Evolutionary conservation across 2,113 vertebrate species (phyloP).

Genomic region (Mustela nigripes): DNA sequence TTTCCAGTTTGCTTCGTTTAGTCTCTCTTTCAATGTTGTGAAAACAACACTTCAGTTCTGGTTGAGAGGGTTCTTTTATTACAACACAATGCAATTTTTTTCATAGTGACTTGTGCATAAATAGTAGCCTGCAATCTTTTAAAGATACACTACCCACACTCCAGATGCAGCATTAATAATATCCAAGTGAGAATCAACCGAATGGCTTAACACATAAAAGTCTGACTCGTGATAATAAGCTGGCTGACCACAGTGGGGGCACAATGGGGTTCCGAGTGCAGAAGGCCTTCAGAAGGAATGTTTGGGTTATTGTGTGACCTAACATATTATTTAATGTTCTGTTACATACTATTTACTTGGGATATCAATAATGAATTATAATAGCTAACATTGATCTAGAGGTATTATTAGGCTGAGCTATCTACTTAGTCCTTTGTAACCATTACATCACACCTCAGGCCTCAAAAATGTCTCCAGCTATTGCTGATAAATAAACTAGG

Average conservation of each 20-base stretch:
- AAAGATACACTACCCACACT: conserved; percentile 43
- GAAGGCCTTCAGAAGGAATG: not conserved
- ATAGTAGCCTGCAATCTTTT: conserved; percentile 45
- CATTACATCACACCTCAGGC: not conserved
- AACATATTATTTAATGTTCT: conserved; percentile 6
- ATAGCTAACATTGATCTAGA: not conserved
- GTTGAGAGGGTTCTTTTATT: conserved; percentile 72
- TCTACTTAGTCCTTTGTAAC: conserved; percentile 9
- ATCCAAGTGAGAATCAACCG: conserved; percentile 20
- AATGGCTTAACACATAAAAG: not conserved
- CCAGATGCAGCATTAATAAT: conserved; percentile 36
- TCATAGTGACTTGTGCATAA: conserved; percentile 60
- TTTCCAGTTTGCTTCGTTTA: conserved; percentile 64
- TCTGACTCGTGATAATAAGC: not conserved
- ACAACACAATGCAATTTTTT: conserved; percentile 65
- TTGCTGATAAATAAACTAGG: conserved; percentile 13
- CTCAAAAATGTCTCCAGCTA: not conserved
- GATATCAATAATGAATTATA: conserved; percentile 25
- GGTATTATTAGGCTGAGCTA: not conserved
- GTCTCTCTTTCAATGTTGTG: conserved; percentile 57
- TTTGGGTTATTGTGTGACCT: not conserved
- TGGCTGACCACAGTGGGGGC: no score
- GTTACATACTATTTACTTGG: not conserved
- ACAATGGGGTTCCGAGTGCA: not conserved
- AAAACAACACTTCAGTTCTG: conserved; percentile 75